These are phyloP conservation scores for Nothocercus julius DNA, from an alignment of 2,113 vertebrate genomes.

Conservation along the genomic window DNA sequence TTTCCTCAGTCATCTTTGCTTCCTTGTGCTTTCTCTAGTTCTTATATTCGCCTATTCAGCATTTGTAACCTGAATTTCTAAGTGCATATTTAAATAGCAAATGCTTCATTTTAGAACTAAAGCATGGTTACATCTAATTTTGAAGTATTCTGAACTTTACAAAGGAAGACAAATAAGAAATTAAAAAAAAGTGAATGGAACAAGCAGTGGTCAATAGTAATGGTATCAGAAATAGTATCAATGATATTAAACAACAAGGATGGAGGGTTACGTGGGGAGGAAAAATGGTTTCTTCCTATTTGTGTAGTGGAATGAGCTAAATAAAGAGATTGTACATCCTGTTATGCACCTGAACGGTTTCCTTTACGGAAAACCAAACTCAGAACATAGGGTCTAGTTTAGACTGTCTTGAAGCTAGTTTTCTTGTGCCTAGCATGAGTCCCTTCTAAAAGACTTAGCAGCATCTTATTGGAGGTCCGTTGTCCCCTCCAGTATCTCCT, in stretches of 20 bases:
- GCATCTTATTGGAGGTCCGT: background rate
- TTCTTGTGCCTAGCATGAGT: background rate
- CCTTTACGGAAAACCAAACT: background rate
- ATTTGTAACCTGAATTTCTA: background rate
- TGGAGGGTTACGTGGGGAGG: background rate
- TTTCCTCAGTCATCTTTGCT: background rate
- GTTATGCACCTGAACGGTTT: background rate
- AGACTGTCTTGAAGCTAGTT: background rate
- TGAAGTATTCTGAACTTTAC: background rate
- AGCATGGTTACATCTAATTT: background rate
- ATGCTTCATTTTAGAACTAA: background rate
- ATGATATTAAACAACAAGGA: background rate
- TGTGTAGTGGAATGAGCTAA: background rate
- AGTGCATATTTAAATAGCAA: background rate
- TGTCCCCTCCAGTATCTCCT: background rate
- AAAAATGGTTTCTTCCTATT: background rate
- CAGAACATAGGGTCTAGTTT: background rate
- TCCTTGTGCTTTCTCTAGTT: background rate
- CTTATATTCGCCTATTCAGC: background rate
- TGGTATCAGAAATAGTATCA: background rate
- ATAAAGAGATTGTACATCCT: background rate
- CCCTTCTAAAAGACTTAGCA: background rate
- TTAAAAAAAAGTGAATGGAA: background rate
- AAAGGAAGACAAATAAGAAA: background rate
- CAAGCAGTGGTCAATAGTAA: background rate